These are phyloP conservation scores for Chironomus tepperi DNA, from an alignment of 1,140 invertebrate genomes.

Conservation along the genomic window DNA sequence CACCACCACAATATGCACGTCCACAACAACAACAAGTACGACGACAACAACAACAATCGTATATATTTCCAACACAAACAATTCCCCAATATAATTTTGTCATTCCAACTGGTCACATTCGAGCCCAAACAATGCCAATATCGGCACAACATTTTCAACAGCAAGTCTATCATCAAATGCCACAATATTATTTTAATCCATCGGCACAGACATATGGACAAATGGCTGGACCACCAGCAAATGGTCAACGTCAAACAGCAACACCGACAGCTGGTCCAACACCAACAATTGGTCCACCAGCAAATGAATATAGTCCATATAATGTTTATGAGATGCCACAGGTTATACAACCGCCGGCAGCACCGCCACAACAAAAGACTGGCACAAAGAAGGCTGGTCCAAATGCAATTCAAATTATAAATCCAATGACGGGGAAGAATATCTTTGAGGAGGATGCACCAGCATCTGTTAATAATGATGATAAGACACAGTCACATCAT, in stretches of 20 bases:
- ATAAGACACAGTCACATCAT: neutral
- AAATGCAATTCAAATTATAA: constrained; percentile 7
- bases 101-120: constrained; percentile 4
- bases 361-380: neutral
- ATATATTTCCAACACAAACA: neutral
- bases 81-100: neutral
- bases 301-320: neutral
- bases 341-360: neutral
- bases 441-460: constrained; percentile 2
- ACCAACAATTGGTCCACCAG: neutral
- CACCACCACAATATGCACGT: neutral
- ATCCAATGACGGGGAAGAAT: constrained; percentile 2
- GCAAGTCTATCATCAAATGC: neutral
- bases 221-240: neutral
- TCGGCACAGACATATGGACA: neutral
- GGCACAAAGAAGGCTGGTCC: neutral
- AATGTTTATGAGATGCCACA: neutral
- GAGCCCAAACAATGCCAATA: neutral
- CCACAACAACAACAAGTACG: neutral
- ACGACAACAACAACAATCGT: neutral
- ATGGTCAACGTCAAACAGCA: constrained; percentile 12
- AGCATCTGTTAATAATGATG: neutral
- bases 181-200: neutral
- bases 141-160: neutral
- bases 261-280: neutral